Base-by-base conservation (phyloP, 1,140 invertebrate species). In the Scylla paramamosain region DNA sequence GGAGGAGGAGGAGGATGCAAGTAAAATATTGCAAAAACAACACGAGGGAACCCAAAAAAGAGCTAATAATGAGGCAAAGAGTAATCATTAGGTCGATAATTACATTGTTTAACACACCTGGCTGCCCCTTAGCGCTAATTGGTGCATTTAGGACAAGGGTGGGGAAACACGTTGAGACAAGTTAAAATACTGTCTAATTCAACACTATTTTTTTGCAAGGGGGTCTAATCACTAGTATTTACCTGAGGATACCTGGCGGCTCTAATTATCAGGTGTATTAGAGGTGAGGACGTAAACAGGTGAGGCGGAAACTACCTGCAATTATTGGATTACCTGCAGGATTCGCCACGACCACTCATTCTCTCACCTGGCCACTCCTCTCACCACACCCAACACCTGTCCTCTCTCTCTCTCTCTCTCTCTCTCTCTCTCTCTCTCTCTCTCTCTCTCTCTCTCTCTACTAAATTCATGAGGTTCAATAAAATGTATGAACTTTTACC, bases 261-360 rank as follows among this genome's bases (percentile, higher is more conserved):
- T 10, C 52, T 91, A 91, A 91, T 77, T 77, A 91, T 32, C 52
- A 91, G 90, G 90, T 77, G 52, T 28, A 91, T 91, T 91, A 77
- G 28, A 39, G n/a, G 90, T n/a, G 45, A 59, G n/a, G 14, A 91
- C n/a, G 29, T 32, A 91, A n/a, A n/a, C 16, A 32, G 52, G 59
- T 31, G 46, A n/a, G 20, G 90, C 14, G 52, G 90, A 77, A 77
- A 20, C 28, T 32, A 14, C 29, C 48, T 32, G 12, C 67, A 91
- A 91, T 91, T 77, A 91, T 77, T 46, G 10, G 28, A 91, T 91
- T 91, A 59, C 12, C 59, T 31, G 28, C n/a, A 25, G 25, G 89
- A 29, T 91, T 91, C 90, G 28, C 46, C 29, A 16, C 14, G 52
- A 39, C 90, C 90, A 32, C 90, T 91, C 31, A 25, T 20, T 20